These are phyloP conservation scores for Astyanax mexicanus DNA, from an alignment of 2,797 vertebrate species.

Conservation along the genomic window DNA sequence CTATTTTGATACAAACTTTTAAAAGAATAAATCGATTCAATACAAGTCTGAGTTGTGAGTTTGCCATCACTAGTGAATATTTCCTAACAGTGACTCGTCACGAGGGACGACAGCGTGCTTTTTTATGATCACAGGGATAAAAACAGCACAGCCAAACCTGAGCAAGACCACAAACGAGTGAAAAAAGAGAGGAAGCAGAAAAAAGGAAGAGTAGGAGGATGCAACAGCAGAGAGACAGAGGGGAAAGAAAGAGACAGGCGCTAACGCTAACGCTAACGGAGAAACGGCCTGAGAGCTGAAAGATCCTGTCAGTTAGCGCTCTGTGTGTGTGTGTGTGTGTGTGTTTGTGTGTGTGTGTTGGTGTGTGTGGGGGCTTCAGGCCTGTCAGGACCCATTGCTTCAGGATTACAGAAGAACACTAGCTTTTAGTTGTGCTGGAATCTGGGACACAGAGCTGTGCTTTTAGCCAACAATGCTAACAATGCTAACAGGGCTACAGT, in stretches of 20 bases:
- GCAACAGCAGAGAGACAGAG: constrained; percentile 27
- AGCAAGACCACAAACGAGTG: neutral
- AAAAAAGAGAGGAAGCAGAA: neutral
- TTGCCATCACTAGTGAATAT: too few species aligned
- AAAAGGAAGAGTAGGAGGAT: constrained; percentile 6
- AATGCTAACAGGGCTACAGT: neutral
- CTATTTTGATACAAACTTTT: too few species aligned
- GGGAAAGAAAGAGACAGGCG: constrained; percentile 24
- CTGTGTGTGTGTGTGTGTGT: too few species aligned
- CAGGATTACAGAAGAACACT: constrained; percentile 2
- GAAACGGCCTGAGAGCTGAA: constrained; percentile 17
- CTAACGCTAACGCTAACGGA: constrained; percentile 6
- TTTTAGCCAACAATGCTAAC: neutral
- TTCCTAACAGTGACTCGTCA: neutral
- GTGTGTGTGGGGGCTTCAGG: constrained; percentile 37
- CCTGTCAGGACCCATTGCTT: constrained; percentile 38
- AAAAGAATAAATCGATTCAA: too few species aligned
- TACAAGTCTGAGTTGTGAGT: too few species aligned
- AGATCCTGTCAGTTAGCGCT: constrained; percentile 36
- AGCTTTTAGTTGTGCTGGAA: constrained; percentile 11
- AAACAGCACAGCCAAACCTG: neutral
- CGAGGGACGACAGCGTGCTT: too few species aligned
- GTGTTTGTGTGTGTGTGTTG: too few species aligned
- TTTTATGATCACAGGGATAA: neutral
- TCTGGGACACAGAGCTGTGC: constrained; percentile 22